These are phyloP conservation scores for Hydra vulgaris DNA, from an alignment of 30 jellyfish, hydroid and myxozoan genomes.

Conservation along the genomic window DNA sequence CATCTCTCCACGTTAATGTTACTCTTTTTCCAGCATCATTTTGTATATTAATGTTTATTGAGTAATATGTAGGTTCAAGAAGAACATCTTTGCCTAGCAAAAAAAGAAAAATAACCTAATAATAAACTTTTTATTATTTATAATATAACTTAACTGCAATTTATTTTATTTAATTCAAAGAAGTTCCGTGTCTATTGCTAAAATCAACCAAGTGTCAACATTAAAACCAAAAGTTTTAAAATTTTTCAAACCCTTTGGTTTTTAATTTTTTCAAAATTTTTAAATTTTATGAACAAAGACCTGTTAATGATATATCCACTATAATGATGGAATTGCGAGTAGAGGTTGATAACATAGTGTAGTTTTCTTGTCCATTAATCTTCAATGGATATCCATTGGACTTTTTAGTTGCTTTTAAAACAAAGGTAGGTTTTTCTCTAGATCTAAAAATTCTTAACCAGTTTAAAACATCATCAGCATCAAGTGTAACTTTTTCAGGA, in stretches of 20 bases:
- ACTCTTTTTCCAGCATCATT: slow-evolving; percentile 83
- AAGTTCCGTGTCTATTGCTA: not conserved
- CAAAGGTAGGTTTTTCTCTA: slow-evolving; percentile 48
- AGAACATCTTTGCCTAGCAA: slow-evolving; percentile 37
- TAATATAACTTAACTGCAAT: not conserved
- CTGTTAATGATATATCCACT: slow-evolving; percentile 36
- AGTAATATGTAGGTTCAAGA: slow-evolving; percentile 40
- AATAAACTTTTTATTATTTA: not conserved
- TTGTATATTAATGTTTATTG: slow-evolving; percentile 45
- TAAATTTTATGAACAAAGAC: not conserved
- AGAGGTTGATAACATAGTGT: slow-evolving; percentile 33
- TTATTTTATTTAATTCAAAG: not conserved
- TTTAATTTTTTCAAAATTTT: no score
- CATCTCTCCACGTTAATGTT: slow-evolving; percentile 95
- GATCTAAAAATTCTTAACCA: slow-evolving; percentile 80
- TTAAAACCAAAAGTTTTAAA: not conserved
- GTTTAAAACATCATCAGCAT: slow-evolving; percentile 58
- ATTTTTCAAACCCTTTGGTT: no score
- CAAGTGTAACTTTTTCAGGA: slow-evolving; percentile 55
- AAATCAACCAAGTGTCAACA: no score
- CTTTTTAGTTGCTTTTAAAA: slow-evolving; percentile 47
- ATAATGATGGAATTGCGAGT: slow-evolving; percentile 35
- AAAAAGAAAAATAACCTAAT: not conserved
- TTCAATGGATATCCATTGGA: slow-evolving; percentile 42
- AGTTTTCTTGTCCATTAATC: slow-evolving; percentile 70